Conservation (phyloP, 2,797 vertebrate genomes). For the Etheostoma perlongum region DNA sequence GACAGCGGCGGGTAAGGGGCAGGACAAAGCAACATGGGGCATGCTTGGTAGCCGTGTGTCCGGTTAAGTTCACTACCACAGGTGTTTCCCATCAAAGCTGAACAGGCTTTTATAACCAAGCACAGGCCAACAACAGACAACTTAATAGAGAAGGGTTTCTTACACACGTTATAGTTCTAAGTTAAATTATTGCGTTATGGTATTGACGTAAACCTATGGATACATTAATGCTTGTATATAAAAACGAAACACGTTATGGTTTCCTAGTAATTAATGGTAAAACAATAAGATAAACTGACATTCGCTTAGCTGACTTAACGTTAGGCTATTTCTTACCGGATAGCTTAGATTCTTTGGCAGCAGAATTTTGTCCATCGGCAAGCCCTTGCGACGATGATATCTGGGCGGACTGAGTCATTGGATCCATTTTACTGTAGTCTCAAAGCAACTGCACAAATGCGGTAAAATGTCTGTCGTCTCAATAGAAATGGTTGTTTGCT, state of each 20-base stretch:
- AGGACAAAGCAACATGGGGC: constrained; percentile 5
- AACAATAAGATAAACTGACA: not conserved
- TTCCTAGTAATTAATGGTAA: not conserved
- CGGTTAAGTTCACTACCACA: constrained; percentile 43
- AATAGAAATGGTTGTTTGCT: not conserved
- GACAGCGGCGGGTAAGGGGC: not conserved
- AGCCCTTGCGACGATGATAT: constrained; percentile 87
- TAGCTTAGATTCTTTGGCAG: constrained; percentile 84
- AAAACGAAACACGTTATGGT: not conserved
- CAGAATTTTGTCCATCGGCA: constrained; percentile 83
- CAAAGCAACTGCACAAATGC: constrained; percentile 42
- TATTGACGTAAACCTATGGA: not conserved
- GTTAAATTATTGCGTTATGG: constrained; percentile 3
- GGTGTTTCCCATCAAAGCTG: constrained; percentile 45
- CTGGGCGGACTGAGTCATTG: constrained; percentile 85
- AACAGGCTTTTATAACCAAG: constrained; percentile 13
- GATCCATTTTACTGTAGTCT: constrained; percentile 82
- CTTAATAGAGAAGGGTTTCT: not conserved
- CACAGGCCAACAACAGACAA: not conserved
- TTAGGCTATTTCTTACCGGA: constrained; percentile 80
- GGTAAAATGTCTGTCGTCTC: constrained; percentile 35
- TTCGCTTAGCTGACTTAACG: not conserved
- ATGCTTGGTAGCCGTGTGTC: not conserved
- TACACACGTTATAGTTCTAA: not conserved
- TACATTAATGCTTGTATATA: not conserved